Percentiles rank a stretch among this genome's conserved stretches.
Evolutionary conservation across 1,140 invertebrate genomes (phyloP).

Genomic region (Lepidurus arcticus): DNA sequence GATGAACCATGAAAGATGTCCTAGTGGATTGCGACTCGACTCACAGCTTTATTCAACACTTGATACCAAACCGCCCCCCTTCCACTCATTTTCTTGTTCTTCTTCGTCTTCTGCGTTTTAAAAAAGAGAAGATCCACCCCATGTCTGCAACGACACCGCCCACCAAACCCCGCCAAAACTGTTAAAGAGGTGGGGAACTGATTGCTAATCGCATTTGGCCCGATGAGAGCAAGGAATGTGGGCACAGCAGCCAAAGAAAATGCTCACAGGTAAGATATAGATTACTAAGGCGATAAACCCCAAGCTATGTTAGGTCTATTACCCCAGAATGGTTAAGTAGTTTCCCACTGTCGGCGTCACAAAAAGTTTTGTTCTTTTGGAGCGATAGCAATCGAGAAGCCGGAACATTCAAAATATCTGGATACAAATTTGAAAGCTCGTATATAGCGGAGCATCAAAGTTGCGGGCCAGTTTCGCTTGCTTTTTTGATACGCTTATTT

Average conservation of each 20-base stretch:
- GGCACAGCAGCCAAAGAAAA: not conserved
- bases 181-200: not conserved
- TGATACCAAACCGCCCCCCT: not conserved
- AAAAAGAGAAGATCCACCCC: not conserved
- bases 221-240: not conserved
- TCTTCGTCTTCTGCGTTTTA: not conserved
- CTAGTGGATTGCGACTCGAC: not conserved
- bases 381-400: too few species aligned
- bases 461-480: not conserved
- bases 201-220: not conserved
- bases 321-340: too few species aligned
- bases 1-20: not conserved
- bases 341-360: too few species aligned
- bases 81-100: not conserved
- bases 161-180: not conserved
- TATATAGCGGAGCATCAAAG: too few species aligned
- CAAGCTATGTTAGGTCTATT: not conserved
- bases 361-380: too few species aligned
- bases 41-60: constrained; percentile 11
- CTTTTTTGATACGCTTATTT: not conserved
- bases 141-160: not conserved
- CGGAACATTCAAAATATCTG: too few species aligned
- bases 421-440: too few species aligned
- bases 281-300: not conserved
- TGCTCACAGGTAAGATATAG: not conserved